Conservation (phyloP, 2,113 vertebrate species). For the Podarcis raffonei region DNA sequence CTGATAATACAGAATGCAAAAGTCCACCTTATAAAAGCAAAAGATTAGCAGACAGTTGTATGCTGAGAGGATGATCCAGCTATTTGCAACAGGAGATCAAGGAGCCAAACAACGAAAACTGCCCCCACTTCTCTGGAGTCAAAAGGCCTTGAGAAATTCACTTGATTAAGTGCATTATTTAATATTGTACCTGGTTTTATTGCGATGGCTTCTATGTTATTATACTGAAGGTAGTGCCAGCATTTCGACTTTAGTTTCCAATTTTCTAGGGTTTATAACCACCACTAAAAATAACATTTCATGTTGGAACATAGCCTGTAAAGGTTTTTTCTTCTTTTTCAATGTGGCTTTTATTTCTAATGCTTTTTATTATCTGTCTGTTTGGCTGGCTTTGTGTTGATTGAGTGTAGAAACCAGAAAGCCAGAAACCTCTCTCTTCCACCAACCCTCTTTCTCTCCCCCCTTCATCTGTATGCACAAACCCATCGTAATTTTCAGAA, state of each 20-base stretch:
- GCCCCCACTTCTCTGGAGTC: background rate
- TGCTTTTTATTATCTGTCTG: background rate
- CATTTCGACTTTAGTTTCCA: slow-evolving; percentile 12
- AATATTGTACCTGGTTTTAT: background rate
- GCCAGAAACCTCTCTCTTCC: background rate
- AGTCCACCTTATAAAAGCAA: slow-evolving; percentile 14
- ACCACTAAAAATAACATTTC: slow-evolving; percentile 36
- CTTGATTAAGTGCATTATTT: slow-evolving; percentile 1
- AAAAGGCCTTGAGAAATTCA: background rate
- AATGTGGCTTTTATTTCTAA: background rate
- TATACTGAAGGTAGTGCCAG: slow-evolving; percentile 3
- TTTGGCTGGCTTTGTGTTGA: background rate
- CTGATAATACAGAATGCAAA: background rate
- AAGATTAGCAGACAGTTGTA: slow-evolving; percentile 26
- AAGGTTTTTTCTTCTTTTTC: background rate
- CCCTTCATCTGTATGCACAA: background rate
- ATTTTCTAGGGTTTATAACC: slow-evolving; percentile 18
- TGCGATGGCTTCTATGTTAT: background rate
- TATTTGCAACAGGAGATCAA: background rate
- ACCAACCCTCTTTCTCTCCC: background rate
- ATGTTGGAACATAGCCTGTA: background rate
- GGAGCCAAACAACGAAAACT: slow-evolving; percentile 18
- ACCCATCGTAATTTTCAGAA: background rate
- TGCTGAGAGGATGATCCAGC: slow-evolving; percentile 9
- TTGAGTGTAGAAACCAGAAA: background rate